Base-by-base conservation (phyloP, 2,113 vertebrate genomes). In the Brevimyrus niger region DNA sequence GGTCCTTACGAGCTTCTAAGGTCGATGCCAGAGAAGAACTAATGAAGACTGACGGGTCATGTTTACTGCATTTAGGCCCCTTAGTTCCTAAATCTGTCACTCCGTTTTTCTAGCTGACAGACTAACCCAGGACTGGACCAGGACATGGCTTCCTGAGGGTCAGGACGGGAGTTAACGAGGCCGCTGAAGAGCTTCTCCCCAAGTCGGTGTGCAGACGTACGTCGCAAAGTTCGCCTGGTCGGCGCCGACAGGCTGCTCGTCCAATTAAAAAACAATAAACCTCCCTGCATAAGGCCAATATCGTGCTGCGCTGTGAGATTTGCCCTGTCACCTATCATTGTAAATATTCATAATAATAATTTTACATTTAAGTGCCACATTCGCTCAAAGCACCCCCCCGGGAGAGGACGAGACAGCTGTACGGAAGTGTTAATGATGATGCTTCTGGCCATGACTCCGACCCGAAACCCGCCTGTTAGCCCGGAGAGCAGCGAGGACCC, bases 291-390 rank as follows among this genome's bases (percentile, higher is more conserved):
- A 9, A 8, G 58, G 27, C 23, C 58, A 65, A 65, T 65, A 65
- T 1, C 9, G 23, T n/a, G 58, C 58, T n/a, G 58, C n/a, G 7
- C 58, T 65, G 6, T n/a, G 21, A 23, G n/a, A 58, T 58, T 0
- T n/a, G 23, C 58, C 9, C 31, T 13, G 15, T n/a, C 69, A 11
- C 35, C 19, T 46, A n/a, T 46, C 35, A 83, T 47, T 1, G 19
- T n/a, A 84, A 84, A 84, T 84, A 84, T 84, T 47, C 35, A 84
- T 84, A n/a, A 84, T 84, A n/a, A 84, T 84, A 21, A 21, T 47
- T 23, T 47, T 46, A 44, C 15, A 84, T 47, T 84, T 84, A 82
- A 44, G 35, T 21, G 76, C 4, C 76, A 17, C 76, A 13, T 38
- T 76, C 2, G 7, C 44, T 17, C 82, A 42, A 23, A 46, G 76